Base-by-base conservation (phyloP, 2,797 vertebrate species). In the Poeciliopsis infans region DNA sequence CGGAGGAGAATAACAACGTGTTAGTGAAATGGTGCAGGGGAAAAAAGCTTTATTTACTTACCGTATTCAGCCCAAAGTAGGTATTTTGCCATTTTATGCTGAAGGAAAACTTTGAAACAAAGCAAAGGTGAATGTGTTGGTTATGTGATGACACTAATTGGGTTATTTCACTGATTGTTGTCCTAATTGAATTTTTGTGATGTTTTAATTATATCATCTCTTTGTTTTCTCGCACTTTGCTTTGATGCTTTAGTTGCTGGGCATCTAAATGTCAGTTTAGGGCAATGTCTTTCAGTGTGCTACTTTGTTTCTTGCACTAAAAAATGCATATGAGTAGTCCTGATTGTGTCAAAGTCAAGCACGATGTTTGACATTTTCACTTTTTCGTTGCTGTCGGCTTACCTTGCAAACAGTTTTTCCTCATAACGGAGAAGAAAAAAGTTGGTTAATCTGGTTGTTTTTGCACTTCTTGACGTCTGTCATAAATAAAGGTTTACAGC, bases 1-100 rank as follows among this genome's bases (percentile, higher is more conserved):
- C 80, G 64, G 39, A 59, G 76, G 72, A 55, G 79, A 77, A n/a
- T 79, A 89, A 91, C 88, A 90, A 57, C 61, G 43, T 89, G 85
- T 41, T 7, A 45, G 51, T 78, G 74, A 85, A 84, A 80, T 6
- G 28, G 51, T 80, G 75, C 75, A 46, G 78, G 74, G 49, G 76
- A 75, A 76, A 78, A n/a, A 66, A 49, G 66, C 43, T 80, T 74
- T 77, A 36, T 85, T 79, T 75, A 72, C 74, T 72, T 36, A 18
- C 7, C 74, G 46, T 80, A 55, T 79, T 77, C 28, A 76, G 85
- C 74, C 55, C 79, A 85, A 74, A 10, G 8, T n/a, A 61, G 79
- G n/a, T 74, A 76, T 80, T 86, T 74, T 83, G 78, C 80, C 75
- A 47, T 85, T 86, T 85, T 81, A 68, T 77, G 33, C 71, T 72